These are phyloP conservation scores for Istiophorus platypterus DNA, from an alignment of 2,113 vertebrate genomes.

Conservation along the genomic window DNA sequence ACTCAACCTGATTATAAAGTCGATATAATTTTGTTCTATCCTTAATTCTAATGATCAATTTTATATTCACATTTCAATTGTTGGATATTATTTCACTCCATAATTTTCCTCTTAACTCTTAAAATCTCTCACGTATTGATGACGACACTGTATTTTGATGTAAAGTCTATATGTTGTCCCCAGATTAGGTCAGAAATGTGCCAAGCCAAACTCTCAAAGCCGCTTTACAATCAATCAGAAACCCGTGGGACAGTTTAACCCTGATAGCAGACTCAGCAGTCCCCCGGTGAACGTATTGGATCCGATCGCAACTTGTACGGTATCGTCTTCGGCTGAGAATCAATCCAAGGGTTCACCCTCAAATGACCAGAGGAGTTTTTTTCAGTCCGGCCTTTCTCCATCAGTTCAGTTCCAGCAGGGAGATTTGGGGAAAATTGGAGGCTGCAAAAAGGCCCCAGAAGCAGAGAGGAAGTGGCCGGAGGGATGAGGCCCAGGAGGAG, in stretches of 20 bases:
- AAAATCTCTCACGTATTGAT: not conserved
- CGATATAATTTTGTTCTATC: not conserved
- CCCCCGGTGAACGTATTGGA: not conserved
- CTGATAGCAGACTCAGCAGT: constrained; percentile 1
- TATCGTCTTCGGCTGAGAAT: not conserved
- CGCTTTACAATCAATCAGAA: not conserved
- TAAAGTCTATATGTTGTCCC: not conserved
- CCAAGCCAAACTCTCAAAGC: not conserved
- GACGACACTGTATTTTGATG: not conserved
- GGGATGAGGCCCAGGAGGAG: constrained; percentile 26
- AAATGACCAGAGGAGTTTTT: not conserved
- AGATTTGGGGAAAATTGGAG: not conserved
- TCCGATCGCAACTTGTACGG: not conserved
- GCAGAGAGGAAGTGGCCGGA: constrained; percentile 1
- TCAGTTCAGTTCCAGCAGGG: not conserved
- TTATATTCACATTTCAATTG: not conserved
- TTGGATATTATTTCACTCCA: not conserved
- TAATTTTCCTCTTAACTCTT: not conserved
- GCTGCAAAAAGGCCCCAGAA: constrained; percentile 67
- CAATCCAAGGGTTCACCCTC: not conserved
- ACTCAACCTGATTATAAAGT: not conserved
- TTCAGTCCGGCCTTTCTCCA: not conserved
- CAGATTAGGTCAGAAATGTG: not conserved
- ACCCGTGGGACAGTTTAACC: not conserved
- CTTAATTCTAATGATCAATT: not conserved